Conservation (phyloP, 2,113 vertebrate species). For the Oenanthe melanoleuca region DNA sequence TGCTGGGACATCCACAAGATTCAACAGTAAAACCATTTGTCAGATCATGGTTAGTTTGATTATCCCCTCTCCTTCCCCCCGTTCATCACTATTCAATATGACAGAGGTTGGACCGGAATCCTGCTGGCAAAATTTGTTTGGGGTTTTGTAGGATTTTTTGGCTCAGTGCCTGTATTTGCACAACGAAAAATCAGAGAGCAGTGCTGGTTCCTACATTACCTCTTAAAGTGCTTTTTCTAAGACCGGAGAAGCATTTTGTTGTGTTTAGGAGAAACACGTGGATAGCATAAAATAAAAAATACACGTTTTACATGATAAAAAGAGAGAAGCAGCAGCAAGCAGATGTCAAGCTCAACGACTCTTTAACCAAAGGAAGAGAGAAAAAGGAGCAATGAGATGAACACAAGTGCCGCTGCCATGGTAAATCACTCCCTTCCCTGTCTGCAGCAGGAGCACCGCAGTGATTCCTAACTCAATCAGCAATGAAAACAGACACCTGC, state of each 20-base stretch:
- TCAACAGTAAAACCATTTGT: not conserved
- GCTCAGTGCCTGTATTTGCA: not conserved
- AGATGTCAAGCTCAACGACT: not conserved
- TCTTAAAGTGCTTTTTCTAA: not conserved
- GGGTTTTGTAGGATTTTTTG: not conserved
- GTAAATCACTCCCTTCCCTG: not conserved
- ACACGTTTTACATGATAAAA: not conserved
- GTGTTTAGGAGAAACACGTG: not conserved
- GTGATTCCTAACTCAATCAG: not conserved
- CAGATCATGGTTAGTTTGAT: not conserved
- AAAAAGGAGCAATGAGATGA: not conserved
- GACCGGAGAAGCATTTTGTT: not conserved
- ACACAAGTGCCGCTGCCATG: accelerated
- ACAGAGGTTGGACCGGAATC: not conserved
- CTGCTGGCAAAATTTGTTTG: not conserved
- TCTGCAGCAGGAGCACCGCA: not conserved
- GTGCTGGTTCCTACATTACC: not conserved
- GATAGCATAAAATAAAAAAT: not conserved
- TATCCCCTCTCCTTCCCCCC: not conserved
- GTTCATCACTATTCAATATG: not conserved
- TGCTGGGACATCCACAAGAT: not conserved
- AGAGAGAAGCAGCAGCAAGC: not conserved
- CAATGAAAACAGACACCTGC: not conserved
- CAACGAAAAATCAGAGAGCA: not conserved
- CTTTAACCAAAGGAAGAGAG: not conserved